Percentiles rank a stretch among this genome's conserved stretches.
These are phyloP conservation scores for Sebastiscus albofasciatus DNA, from an alignment of 2,797 vertebrate genomes.

Conservation along the genomic window DNA sequence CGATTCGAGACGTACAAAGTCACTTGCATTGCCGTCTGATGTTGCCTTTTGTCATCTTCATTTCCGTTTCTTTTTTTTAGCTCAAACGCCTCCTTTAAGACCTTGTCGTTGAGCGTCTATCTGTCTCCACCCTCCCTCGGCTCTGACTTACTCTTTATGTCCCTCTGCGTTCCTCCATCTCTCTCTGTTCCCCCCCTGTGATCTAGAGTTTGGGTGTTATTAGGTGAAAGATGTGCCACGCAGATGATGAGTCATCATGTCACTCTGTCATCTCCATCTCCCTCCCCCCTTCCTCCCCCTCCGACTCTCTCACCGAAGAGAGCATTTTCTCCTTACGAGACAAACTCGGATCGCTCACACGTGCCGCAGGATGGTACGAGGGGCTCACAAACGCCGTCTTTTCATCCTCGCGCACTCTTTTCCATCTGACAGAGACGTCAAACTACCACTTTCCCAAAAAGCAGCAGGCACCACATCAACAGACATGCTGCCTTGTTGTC, in stretches of 20 bases:
- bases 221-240: constrained; percentile 63
- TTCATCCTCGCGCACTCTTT: constrained; percentile 2
- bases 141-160: constrained; percentile 43
- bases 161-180: constrained; percentile 32
- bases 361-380: constrained; percentile 8
- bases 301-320: background rate
- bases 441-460: constrained; percentile 52
- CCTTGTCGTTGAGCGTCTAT: constrained; percentile 43
- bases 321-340: constrained; percentile 15
- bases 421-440: constrained; percentile 55
- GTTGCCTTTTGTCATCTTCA: constrained; percentile 66
- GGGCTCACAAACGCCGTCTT: constrained; percentile 40
- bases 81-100: constrained; percentile 64
- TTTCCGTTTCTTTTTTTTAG: constrained; percentile 20
- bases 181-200: constrained; percentile 19
- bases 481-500: constrained; percentile 33
- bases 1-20: constrained; percentile 28
- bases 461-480: constrained; percentile 47
- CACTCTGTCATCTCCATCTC: constrained; percentile 47
- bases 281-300: background rate
- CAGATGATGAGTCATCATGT: constrained; percentile 66
- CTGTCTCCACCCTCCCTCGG: constrained; percentile 35
- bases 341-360: constrained; percentile 22
- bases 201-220: constrained; percentile 65
- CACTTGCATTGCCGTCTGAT: constrained; percentile 43